Evolutionary conservation across 1,140 invertebrate species (phyloP).

Genomic region (Coptotermes formosanus): DNA sequence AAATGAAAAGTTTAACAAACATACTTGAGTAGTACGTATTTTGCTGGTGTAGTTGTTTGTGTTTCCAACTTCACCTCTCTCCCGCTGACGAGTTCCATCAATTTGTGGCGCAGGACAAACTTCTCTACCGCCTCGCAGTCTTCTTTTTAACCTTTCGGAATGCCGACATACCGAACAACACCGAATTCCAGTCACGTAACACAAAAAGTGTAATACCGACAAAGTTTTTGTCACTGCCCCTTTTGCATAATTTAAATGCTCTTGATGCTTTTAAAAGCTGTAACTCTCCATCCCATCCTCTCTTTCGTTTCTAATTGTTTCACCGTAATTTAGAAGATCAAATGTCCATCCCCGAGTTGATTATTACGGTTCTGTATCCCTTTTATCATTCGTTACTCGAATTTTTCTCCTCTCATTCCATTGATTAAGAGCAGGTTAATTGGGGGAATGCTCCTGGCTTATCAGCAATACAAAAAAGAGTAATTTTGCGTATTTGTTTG

Average conservation of each 20-base stretch:
- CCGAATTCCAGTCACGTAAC: not conserved
- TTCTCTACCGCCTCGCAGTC: not conserved
- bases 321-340: not conserved
- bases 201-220: not conserved
- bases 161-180: not conserved
- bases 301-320: not conserved
- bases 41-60: not conserved
- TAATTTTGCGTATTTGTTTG: no score
- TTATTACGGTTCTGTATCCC: not conserved
- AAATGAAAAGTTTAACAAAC: slow-evolving; percentile 1
- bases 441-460: no score
- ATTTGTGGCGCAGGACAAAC: not conserved
- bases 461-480: no score
- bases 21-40: not conserved
- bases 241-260: not conserved
- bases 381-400: no score
- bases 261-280: not conserved
- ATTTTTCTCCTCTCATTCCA: no score
- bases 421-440: no score
- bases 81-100: not conserved
- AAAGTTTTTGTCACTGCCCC: not conserved
- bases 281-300: not conserved
- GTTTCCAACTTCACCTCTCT: not conserved
- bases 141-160: not conserved
- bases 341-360: not conserved